These are phyloP conservation scores for Blera fallax DNA, from an alignment of 2,888 invertebrate species.

Conservation along the genomic window DNA sequence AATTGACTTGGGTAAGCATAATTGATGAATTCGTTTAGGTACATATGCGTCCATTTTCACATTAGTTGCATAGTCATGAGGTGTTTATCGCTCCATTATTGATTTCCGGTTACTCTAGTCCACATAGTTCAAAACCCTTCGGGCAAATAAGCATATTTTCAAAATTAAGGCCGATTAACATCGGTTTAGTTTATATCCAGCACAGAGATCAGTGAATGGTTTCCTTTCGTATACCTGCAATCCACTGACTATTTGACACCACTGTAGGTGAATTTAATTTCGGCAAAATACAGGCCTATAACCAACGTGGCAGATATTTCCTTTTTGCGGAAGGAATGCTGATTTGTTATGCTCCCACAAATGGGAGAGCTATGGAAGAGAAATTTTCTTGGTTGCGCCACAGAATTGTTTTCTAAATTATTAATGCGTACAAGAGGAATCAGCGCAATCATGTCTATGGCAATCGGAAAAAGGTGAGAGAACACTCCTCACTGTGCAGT, in stretches of 20 bases:
- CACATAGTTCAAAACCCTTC: too few species aligned
- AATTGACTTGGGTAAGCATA: too few species aligned
- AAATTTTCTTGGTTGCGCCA: neutral
- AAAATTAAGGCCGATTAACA: too few species aligned
- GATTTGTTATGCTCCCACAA: neutral
- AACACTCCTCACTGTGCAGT: neutral
- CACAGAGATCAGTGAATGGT: too few species aligned
- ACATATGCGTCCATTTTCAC: too few species aligned
- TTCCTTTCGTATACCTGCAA: too few species aligned
- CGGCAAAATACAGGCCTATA: neutral
- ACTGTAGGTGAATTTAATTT: neutral
- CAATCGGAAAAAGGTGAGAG: neutral
- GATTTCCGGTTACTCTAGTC: too few species aligned
- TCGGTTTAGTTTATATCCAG: too few species aligned
- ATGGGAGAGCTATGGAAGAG: neutral
- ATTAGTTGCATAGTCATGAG: too few species aligned
- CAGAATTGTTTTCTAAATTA: constrained; percentile 28
- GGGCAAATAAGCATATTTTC: too few species aligned
- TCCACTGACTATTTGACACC: neutral
- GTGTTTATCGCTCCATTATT: too few species aligned
- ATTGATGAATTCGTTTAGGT: too few species aligned
- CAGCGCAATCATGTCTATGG: neutral
- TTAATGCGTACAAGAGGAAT: constrained; percentile 3
- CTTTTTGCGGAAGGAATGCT: neutral
- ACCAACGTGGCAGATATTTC: neutral